Evolutionary conservation across 2,113 vertebrate genomes (phyloP), one percentile per base, ranked within the genome.

Genomic region (Aspidoscelis tigris): DNA sequence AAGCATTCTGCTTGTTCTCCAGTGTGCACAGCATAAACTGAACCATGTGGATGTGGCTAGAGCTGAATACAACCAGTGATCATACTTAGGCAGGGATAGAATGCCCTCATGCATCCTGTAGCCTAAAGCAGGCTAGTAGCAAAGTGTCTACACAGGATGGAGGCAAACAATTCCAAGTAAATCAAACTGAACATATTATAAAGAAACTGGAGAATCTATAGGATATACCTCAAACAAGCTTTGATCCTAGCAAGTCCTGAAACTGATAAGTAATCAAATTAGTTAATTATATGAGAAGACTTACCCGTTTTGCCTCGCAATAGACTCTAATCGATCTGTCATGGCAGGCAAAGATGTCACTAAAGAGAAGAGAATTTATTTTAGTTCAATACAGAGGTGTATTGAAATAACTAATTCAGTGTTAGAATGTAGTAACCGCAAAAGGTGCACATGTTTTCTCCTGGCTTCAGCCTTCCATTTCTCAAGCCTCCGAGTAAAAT

Each of bases 321-420:
- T 99, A 53, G 98, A 99, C 93, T 99, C 99, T 69, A 99, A 91
- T 72, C 98, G 98, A 87, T 99, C 98, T 0, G 98, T 99, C 99
- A 99, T 99, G 81, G 99, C 98, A 55, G 98, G 97, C 89, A 99
- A 94, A 43, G 99, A 99, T 8, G 98, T 98, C 10, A 99, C 99
- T 99, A 84, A n/a, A 86, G 5, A 81, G 88, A 61, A 26, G 24
- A 44, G 21, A 88, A 21, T 50, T 73, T 53, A 22, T 65, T 84
- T 84, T 73, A 4, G 79, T 47, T 11, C n/a, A 33, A 16, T 41
- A 50, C 16, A 64, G 4, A 47, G 3, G 5, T 26, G 9, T 33
- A 65, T n/a, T 41, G 20, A 72, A 41, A 44, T 33, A 70, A 39
- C 14, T 39, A 14, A 39, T 70, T 39, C 69, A 70, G 16, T 39